Percentiles rank a stretch among this genome's conserved stretches.
These are phyloP conservation scores for Drosophila simulans DNA, from an alignment of 1,140 invertebrate genomes.

Conservation along the genomic window DNA sequence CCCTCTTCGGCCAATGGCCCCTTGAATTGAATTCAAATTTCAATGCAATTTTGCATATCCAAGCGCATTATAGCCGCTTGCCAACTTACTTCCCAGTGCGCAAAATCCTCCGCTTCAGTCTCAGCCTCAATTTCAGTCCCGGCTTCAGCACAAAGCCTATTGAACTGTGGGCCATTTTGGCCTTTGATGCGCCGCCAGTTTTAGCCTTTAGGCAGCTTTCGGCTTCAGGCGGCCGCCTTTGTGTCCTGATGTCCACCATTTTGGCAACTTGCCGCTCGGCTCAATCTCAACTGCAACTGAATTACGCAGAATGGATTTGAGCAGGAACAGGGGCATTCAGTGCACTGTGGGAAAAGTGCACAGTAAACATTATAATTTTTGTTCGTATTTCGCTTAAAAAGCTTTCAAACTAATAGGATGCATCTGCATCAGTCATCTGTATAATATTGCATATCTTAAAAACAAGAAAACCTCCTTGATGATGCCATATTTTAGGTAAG, in stretches of 20 bases:
- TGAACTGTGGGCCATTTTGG: constrained; percentile 70
- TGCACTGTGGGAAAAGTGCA: constrained; percentile 17
- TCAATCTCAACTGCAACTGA: constrained; percentile 74
- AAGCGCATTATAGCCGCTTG: constrained; percentile 83
- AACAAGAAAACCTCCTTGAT: too few species aligned
- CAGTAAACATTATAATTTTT: too few species aligned
- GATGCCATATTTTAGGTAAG: too few species aligned
- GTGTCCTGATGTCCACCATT: constrained; percentile 64
- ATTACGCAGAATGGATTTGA: constrained; percentile 74
- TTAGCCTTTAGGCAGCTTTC: constrained; percentile 42
- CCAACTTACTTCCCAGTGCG: constrained; percentile 70
- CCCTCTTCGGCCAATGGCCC: constrained; percentile 45
- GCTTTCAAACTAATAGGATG: too few species aligned
- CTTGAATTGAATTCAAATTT: constrained; percentile 84
- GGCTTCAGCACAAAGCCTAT: constrained; percentile 70
- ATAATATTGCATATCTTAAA: too few species aligned
- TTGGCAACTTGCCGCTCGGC: constrained; percentile 34
- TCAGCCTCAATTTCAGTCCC: background rate
- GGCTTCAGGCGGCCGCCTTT: constrained; percentile 53
- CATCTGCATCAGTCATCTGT: too few species aligned
- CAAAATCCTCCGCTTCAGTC: constrained; percentile 3
- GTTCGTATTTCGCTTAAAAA: too few species aligned
- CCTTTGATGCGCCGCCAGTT: constrained; percentile 70
- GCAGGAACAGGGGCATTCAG: constrained; percentile 7
- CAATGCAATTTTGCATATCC: constrained; percentile 84